These are phyloP conservation scores for Terrapene triunguis DNA, from an alignment of 2,113 vertebrate genomes.

Conservation along the genomic window DNA sequence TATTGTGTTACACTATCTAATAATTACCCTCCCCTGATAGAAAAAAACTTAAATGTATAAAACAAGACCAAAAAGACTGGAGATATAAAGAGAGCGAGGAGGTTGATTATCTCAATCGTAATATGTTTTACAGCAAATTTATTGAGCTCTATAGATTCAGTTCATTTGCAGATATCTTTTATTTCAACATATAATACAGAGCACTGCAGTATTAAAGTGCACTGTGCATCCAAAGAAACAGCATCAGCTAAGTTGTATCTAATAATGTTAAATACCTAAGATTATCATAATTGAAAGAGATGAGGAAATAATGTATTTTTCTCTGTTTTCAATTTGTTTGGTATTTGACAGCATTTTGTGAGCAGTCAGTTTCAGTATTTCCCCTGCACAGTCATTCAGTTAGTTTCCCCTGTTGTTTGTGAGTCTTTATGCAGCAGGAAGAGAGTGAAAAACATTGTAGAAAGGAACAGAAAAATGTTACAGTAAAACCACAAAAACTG, in stretches of 20 bases:
- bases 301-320: conserved; percentile 19
- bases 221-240: conserved; percentile 35
- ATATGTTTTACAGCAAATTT: neutral
- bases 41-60: neutral
- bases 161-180: neutral
- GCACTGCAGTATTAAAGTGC: conserved; percentile 13
- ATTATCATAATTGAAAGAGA: neutral
- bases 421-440: conserved; percentile 12
- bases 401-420: neutral
- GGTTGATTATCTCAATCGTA: neutral
- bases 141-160: neutral
- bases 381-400: neutral
- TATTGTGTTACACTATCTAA: neutral
- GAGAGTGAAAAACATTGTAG: neutral
- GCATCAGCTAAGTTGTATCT: conserved; percentile 37
- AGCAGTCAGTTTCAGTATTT: neutral
- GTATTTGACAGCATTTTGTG: conserved; percentile 12
- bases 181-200: neutral
- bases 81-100: neutral
- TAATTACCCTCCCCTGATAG: neutral
- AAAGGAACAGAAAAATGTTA: neutral
- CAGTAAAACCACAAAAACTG: neutral
- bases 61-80: neutral
- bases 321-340: conserved; percentile 30
- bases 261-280: conserved; percentile 9